Percentiles rank a stretch among this genome's conserved stretches.
Conservation (phyloP, 2,113 vertebrate genomes). For the Mustelus asterias region DNA sequence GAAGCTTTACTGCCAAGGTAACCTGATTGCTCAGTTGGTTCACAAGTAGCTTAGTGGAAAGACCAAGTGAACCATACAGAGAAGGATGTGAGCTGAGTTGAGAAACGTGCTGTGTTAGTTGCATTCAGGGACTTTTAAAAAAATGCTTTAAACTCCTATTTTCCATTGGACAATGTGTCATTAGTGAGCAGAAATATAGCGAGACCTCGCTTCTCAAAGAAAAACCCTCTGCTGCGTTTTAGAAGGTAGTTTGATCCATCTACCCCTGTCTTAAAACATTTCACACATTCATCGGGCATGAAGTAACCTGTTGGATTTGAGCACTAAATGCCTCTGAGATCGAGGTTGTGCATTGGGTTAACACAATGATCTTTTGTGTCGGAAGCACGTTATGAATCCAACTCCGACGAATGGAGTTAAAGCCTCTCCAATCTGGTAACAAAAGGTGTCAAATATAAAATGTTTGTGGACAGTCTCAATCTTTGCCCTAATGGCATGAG, state of each 20-base stretch:
- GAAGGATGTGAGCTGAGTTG: not conserved
- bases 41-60: not conserved
- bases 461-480: no score
- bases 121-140: not conserved
- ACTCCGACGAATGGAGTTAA: no score
- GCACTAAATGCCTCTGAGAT: not conserved
- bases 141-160: not conserved
- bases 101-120: not conserved
- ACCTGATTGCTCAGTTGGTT: not conserved
- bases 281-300: not conserved
- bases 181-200: no score
- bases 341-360: not conserved
- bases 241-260: not conserved
- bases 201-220: not conserved
- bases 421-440: no score
- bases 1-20: not conserved
- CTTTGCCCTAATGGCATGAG: no score
- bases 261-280: not conserved
- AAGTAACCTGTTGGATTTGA: not conserved
- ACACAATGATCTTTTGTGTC: not conserved
- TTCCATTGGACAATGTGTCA: not conserved
- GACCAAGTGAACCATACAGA: not conserved
- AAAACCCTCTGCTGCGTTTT: not conserved
- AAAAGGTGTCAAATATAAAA: no score
- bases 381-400: no score